phyloP scores from a whole-genome alignment of 2,113 vertebrate species.

The Channa maculata region DNA sequence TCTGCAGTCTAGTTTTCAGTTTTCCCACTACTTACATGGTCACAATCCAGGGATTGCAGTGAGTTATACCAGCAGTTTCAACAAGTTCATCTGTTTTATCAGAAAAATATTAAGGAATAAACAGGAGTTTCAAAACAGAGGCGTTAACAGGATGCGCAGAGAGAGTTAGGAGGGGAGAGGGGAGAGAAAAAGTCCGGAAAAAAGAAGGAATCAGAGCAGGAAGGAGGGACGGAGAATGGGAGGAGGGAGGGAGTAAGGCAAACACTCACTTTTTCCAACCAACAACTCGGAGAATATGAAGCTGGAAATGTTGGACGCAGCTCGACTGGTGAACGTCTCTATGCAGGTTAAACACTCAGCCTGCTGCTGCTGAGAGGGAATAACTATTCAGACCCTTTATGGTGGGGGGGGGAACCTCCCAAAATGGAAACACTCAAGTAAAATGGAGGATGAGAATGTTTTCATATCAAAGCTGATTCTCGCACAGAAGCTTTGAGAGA shows the following conservation, averaged over 20 bases:
- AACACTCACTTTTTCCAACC: constrained; percentile 73
- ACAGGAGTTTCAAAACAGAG: neutral
- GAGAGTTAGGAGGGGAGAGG: neutral
- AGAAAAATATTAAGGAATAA: too few species aligned
- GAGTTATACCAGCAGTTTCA: neutral
- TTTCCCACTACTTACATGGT: neutral
- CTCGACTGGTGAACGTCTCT: neutral
- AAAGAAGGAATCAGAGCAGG: neutral
- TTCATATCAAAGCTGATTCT: too few species aligned
- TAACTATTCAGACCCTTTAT: neutral
- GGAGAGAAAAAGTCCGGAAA: constrained; percentile 13
- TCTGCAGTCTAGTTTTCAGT: too few species aligned
- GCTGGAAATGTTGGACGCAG: constrained; percentile 33
- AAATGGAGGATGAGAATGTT: neutral
- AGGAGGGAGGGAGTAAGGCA: constrained; percentile 21
- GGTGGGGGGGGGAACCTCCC: constrained; percentile 5
- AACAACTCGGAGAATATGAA: constrained; percentile 33
- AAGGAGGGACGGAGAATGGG: constrained; percentile 10
- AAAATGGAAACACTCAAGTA: constrained; percentile 28
- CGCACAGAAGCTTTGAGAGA: neutral
- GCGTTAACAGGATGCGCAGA: constrained; percentile 1
- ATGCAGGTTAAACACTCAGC: constrained; percentile 6
- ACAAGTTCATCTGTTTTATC: too few species aligned
- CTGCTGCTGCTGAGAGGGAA: constrained; percentile 6
- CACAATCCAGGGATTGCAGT: neutral